Percentiles rank a stretch among this genome's conserved stretches.
These are phyloP conservation scores for Trichopoda pennipes DNA, from an alignment of 2,888 invertebrate genomes.

Conservation along the genomic window DNA sequence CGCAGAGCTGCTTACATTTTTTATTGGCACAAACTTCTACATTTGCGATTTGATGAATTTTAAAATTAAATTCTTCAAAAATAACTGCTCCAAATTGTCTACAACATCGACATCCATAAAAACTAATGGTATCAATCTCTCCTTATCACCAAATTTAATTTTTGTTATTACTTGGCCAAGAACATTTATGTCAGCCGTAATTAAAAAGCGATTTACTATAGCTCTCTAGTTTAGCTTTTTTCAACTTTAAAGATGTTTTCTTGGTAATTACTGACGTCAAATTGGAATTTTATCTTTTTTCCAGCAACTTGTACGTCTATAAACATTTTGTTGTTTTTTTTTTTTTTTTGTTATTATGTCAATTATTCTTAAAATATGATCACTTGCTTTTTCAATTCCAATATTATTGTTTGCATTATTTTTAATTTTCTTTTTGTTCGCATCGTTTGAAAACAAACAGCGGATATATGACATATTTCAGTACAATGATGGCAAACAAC, in stretches of 20 bases:
- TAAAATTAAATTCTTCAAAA: not conserved
- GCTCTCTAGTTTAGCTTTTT: not conserved
- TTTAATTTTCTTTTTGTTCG: conserved; percentile 3
- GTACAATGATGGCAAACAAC: conserved; percentile 6
- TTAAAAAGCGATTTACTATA: not conserved
- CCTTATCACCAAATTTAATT: conserved; percentile 17
- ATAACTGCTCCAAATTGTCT: not conserved
- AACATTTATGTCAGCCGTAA: not conserved
- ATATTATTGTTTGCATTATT: not conserved
- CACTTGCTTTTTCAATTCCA: too few relatives aligned
- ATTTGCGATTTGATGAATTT: conserved; percentile 5
- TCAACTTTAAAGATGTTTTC: conserved; percentile 3
- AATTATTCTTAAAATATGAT: not conserved
- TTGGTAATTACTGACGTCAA: conserved; percentile 23
- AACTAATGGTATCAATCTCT: not conserved
- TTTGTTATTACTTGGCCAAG: conserved; percentile 18
- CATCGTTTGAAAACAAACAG: conserved; percentile 13
- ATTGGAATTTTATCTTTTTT: conserved; percentile 30
- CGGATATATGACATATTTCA: conserved; percentile 5
- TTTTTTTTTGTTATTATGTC: not conserved
- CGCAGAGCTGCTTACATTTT: too few relatives aligned
- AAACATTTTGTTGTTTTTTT: conserved; percentile 25
- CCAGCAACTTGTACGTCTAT: conserved; percentile 24
- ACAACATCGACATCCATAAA: conserved; percentile 2
- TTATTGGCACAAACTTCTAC: not conserved